Percentiles rank a stretch among this genome's conserved stretches.
These are phyloP conservation scores for Dicyrtoma fusca DNA, from an alignment of 2,888 invertebrate genomes.

Conservation along the genomic window DNA sequence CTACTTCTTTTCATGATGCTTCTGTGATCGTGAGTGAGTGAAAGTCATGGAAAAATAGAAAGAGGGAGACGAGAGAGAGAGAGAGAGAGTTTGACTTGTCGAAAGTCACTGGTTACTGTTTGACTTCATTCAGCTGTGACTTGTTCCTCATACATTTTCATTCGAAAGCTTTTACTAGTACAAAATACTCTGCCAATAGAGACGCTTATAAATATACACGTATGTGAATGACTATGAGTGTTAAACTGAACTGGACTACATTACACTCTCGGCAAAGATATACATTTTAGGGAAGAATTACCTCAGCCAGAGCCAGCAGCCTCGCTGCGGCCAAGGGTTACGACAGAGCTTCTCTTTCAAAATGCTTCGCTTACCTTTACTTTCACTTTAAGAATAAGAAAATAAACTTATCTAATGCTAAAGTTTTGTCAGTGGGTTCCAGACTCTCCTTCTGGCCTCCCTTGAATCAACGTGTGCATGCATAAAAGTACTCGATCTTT, in stretches of 20 bases:
- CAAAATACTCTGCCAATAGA: not conserved
- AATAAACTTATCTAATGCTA: not conserved
- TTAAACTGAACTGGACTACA: not conserved
- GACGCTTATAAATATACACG: not conserved
- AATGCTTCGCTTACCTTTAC: no score
- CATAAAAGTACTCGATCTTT: no score
- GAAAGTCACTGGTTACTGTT: constrained; percentile 16
- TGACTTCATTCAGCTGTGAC: constrained; percentile 28
- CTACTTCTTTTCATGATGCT: no score
- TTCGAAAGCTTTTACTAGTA: constrained; percentile 3
- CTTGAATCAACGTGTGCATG: not conserved
- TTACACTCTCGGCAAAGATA: not conserved
- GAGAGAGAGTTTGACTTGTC: constrained; percentile 24
- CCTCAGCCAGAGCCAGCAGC: no score
- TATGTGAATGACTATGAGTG: not conserved
- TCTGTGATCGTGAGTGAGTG: not conserved
- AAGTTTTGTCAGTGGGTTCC: not conserved
- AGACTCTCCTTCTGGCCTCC: not conserved
- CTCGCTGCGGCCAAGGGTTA: no score
- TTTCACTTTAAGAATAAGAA: not conserved
- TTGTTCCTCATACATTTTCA: constrained; percentile 24
- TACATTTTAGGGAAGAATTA: no score
- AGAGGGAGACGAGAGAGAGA: constrained; percentile 8
- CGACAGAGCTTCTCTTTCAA: not conserved
- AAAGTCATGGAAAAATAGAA: not conserved